Evolutionary conservation across 2,888 invertebrate genomes (phyloP).

Genomic region (Argyresthia albistria): DNA sequence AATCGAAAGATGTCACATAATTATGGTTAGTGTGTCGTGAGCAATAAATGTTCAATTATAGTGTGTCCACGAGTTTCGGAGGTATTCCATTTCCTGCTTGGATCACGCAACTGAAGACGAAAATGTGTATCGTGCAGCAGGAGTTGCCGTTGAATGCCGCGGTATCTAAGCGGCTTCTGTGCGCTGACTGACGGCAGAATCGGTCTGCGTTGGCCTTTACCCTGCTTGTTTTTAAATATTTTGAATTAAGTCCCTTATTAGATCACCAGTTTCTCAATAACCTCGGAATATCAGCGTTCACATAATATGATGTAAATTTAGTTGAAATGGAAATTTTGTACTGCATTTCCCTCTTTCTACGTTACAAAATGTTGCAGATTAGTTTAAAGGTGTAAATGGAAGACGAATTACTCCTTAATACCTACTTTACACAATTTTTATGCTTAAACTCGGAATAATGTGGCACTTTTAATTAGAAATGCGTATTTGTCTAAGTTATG

Average conservation of each 20-base stretch:
- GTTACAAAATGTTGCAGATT: not conserved
- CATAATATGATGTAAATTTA: not conserved
- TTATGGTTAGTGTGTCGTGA: too few species aligned
- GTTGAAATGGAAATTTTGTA: not conserved
- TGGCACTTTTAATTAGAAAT: not conserved
- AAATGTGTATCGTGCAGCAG: too few species aligned
- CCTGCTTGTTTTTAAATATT: not conserved
- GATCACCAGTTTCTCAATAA: constrained; percentile 10
- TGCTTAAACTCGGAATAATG: not conserved
- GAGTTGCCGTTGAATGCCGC: too few species aligned
- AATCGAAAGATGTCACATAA: too few species aligned
- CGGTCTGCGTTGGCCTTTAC: too few species aligned
- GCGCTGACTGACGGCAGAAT: too few species aligned
- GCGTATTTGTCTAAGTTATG: constrained; percentile 1
- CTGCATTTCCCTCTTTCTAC: not conserved
- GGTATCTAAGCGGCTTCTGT: too few species aligned
- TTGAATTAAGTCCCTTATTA: constrained; percentile 8
- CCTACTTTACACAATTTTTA: not conserved
- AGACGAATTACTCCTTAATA: not conserved
- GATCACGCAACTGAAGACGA: too few species aligned
- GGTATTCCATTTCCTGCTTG: too few species aligned
- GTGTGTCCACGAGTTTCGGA: too few species aligned
- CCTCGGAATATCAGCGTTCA: not conserved
- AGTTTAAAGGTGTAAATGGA: not conserved
- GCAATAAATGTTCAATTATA: too few species aligned